Evolutionary conservation across 2,113 vertebrate species (phyloP), one percentile per base, ranked within the genome.

Genomic region (Serilophus lunatus): DNA sequence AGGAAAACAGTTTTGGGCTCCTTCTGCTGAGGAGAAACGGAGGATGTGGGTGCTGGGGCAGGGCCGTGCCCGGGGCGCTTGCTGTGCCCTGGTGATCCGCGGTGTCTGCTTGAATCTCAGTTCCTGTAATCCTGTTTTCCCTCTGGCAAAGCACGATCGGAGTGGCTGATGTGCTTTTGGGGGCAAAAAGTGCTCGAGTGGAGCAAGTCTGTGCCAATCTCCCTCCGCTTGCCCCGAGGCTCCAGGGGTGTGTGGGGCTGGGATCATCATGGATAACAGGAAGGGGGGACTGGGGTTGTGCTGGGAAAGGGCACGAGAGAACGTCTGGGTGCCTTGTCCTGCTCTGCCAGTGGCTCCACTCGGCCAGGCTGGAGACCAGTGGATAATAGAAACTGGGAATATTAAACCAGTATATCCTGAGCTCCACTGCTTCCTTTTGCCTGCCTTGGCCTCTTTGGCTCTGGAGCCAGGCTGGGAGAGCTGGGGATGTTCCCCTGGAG

Each of bases 201-300:
- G 42, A 20, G 35, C 20, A 35, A 60, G 9, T 17, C 44, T 7
- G 49, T 38, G 57, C 44, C 76, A 9, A 28, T 18, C 45, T n/a
- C 24, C 12, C 40, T 26, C 22, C 0, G 0, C 40, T 24, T 18
- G 13, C 40, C 25, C 22, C 0, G 0, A 1, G 12, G 40, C 50
- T n/a, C 25, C 1, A 1, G 33, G 53, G 22, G 1, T 3, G 18
- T 3, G 20, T 3, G 68, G 29, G 59, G 10, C 9, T 4, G 17
- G 35, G 35, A 29, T 47, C 10, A 0, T 4, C 4, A 1, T 6
- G 59, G 25, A 6, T 5, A 1, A 66, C 36, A 9, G 1, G 26
- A 18, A 0, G 54, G 28, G 36, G 23, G 22, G 5, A 3, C 31
- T 42, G 59, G 70, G 56, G 38, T 4, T n/a, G 51, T 56, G 18